A percentile compares a stretch with the other conserved stretches of the same genome.
phyloP scores from a whole-genome alignment of 2,113 vertebrate genomes.

The Prochilodus magdalenae region DNA sequence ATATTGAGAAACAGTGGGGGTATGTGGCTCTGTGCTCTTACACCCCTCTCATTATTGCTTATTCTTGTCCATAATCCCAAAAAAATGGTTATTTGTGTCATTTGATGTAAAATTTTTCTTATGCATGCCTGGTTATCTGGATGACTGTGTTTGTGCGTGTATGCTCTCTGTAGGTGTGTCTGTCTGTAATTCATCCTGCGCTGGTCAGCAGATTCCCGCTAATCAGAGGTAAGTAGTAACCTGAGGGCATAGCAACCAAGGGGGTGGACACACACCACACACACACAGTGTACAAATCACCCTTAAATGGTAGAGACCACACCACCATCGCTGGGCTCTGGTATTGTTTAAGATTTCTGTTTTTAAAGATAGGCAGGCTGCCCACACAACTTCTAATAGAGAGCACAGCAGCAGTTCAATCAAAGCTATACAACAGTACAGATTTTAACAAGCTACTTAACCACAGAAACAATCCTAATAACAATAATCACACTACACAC shows the following conservation, averaged over 20 bases:
- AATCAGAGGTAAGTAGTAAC: constrained; percentile 74
- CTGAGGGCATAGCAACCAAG: constrained; percentile 71
- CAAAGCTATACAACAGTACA: constrained; percentile 13
- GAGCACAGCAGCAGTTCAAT: constrained; percentile 11
- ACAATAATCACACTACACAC: too few species aligned
- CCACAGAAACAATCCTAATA: not conserved
- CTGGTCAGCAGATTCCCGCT: constrained; percentile 74
- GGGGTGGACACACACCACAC: constrained; percentile 58
- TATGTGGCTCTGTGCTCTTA: not conserved
- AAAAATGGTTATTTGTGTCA: not conserved
- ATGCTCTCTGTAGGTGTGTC: constrained; percentile 15
- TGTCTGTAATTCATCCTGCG: constrained; percentile 63
- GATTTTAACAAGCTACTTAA: too few species aligned
- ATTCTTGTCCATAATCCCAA: not conserved
- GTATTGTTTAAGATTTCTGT: not conserved
- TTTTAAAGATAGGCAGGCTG: constrained; percentile 29
- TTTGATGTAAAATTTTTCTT: not conserved
- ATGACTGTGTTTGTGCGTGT: not conserved
- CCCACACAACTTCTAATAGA: constrained; percentile 27
- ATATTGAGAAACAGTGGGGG: constrained; percentile 2
- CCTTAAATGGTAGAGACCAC: not conserved
- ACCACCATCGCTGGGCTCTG: not conserved
- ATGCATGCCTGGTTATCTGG: not conserved
- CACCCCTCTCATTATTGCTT: not conserved
- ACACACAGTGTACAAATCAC: constrained; percentile 9